Evolutionary conservation across 2,888 invertebrate genomes (phyloP).

Genomic region (Leuctra nigra): DNA sequence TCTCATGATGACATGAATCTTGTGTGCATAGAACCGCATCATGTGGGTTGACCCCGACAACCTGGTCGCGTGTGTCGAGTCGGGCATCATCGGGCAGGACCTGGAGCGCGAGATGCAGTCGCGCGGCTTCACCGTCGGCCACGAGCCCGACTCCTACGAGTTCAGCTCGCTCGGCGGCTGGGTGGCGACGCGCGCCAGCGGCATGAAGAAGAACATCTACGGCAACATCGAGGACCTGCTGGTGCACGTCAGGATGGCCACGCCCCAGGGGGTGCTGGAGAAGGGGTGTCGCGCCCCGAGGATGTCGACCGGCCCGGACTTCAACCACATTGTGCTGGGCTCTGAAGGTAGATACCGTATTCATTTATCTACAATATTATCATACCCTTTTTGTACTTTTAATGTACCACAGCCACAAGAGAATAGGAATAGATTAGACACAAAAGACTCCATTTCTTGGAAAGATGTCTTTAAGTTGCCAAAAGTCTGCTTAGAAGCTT

Average conservation of each 20-base stretch:
- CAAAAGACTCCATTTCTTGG: no score
- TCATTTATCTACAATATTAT: neutral
- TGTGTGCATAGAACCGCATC: slow-evolving; percentile 63
- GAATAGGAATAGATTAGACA: no score
- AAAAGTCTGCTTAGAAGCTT: no score
- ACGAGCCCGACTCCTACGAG: slow-evolving; percentile 84
- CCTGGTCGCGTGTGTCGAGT: slow-evolving; percentile 72
- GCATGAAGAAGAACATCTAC: slow-evolving; percentile 98
- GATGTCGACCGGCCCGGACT: slow-evolving; percentile 91
- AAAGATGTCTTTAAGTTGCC: no score
- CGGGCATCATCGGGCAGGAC: slow-evolving; percentile 93
- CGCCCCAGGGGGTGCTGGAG: slow-evolving; percentile 75
- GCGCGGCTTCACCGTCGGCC: slow-evolving; percentile 82
- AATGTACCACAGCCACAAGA: no score
- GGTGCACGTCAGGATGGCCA: slow-evolving; percentile 84
- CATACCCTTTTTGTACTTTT: no score
- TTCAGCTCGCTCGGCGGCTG: slow-evolving; percentile 79
- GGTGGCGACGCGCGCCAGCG: slow-evolving; percentile 95
- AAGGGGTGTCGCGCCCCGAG: slow-evolving; percentile 79
- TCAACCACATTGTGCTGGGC: slow-evolving; percentile 83
- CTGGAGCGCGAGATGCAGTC: slow-evolving; percentile 75
- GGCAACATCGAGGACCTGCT: slow-evolving; percentile 96
- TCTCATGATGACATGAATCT: no score
- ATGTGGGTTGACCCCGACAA: slow-evolving; percentile 88
- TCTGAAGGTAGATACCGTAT: slow-evolving; percentile 64